Evolutionary conservation across 2,888 invertebrate genomes (phyloP).

Genomic region (Andrena trimmerana): DNA sequence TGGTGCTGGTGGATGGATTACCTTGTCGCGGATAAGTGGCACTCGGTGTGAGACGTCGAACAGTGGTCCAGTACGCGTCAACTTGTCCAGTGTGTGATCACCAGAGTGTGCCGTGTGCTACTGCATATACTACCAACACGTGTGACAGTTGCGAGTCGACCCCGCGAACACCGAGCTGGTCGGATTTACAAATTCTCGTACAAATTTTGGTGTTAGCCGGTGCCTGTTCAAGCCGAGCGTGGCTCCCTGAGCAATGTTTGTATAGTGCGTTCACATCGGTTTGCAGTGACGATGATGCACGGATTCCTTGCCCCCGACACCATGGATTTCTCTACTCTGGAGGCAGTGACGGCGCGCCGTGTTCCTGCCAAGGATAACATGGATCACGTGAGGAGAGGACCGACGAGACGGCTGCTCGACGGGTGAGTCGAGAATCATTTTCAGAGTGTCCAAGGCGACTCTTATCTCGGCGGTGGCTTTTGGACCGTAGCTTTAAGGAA

Average conservation of each 20-base stretch:
- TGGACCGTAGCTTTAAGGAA: no score
- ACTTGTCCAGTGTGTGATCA: constrained; percentile 33
- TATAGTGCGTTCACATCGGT: constrained; percentile 50
- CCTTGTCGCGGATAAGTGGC: constrained; percentile 35
- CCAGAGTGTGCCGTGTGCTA: constrained; percentile 45
- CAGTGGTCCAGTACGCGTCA: constrained; percentile 27
- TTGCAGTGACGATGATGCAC: constrained; percentile 60
- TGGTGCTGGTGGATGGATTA: constrained; percentile 44
- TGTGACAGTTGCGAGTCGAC: constrained; percentile 62
- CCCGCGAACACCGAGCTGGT: constrained; percentile 14
- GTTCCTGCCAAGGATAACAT: constrained; percentile 22
- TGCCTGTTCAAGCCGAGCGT: constrained; percentile 28
- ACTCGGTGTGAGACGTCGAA: constrained; percentile 34
- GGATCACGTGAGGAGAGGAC: constrained; percentile 10
- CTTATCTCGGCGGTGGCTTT: neutral
- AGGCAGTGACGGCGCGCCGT: constrained; percentile 35
- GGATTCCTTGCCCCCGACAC: constrained; percentile 51
- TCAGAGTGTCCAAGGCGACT: neutral
- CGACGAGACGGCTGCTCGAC: constrained; percentile 26
- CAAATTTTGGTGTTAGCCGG: constrained; percentile 12
- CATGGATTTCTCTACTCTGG: constrained; percentile 62
- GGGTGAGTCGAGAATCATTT: constrained; percentile 39
- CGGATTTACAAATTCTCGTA: constrained; percentile 11
- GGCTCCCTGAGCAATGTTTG: constrained; percentile 49
- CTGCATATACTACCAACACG: constrained; percentile 54